phyloP scores from a whole-genome alignment of 2,888 invertebrate genomes.

The Hirudinaria manillensis region DNA sequence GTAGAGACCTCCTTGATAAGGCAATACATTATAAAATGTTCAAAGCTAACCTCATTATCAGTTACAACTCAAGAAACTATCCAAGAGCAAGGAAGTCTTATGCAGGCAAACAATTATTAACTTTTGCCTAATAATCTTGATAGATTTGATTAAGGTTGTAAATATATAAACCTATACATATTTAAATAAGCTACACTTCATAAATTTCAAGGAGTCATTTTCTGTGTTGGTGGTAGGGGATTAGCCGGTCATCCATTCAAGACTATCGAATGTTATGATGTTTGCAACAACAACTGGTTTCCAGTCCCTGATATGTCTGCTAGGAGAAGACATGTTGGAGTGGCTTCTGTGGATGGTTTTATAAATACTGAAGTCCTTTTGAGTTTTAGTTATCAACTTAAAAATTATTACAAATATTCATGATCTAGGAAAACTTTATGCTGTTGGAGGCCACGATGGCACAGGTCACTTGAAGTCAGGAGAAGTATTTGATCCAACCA shows the following conservation, averaged over 20 bases:
- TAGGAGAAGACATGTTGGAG: slow-evolving; percentile 56
- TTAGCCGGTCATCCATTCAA: slow-evolving; percentile 57
- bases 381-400: no score
- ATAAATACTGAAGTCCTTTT: background rate
- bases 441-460: slow-evolving; percentile 59
- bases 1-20: slow-evolving; percentile 54
- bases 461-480: slow-evolving; percentile 55
- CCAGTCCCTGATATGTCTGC: slow-evolving; percentile 56
- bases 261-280: slow-evolving; percentile 56
- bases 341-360: slow-evolving; percentile 52
- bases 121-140: background rate
- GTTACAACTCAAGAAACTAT: slow-evolving; percentile 44
- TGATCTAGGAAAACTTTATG: slow-evolving; percentile 51
- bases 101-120: slow-evolving; percentile 47
- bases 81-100: slow-evolving; percentile 54
- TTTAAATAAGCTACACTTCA: slow-evolving; percentile 3
- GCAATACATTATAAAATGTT: slow-evolving; percentile 54
- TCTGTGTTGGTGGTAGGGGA: slow-evolving; percentile 58
- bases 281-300: slow-evolving; percentile 48
- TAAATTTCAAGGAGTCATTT: slow-evolving; percentile 52
- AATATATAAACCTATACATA: background rate
- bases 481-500: slow-evolving; percentile 55
- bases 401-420: no score
- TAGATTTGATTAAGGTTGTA: background rate
- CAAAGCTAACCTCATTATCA: slow-evolving; percentile 47